Evolutionary conservation across 2,888 invertebrate genomes (phyloP), one percentile per base, ranked within the genome.

Genomic region (Drosophila picticornis): DNA sequence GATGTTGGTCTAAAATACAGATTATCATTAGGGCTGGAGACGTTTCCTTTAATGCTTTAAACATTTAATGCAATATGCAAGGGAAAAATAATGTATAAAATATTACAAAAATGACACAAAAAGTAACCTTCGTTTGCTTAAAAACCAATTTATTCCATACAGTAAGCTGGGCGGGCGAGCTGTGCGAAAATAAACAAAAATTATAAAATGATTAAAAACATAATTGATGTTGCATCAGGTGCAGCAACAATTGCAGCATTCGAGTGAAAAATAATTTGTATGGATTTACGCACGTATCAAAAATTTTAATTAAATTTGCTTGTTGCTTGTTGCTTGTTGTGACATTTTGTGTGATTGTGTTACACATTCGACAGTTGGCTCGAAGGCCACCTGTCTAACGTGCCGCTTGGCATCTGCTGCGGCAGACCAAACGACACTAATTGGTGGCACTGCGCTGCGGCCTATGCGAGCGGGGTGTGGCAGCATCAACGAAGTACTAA

Each of bases 221-320:
- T 72, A 67, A 85, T 75, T 72, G 72, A 70, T 67, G n/a, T 52
- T 31, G 31, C 55, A 64, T 56, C 55, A 40, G 51, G 11, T 9
- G 48, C 48, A 55, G 55, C 68, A 32, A 40, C 48, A 55, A 70
- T 27, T 50, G 48, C 71, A n/a, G 22, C 59, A 64, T 46, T 58
- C 51, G 59, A 55, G 55, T 48, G 56, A 48, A 62, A 75, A 77
- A 79, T 84, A 84, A 81, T 84, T 80, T 68, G 57, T 55, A 36
- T 38, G 57, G 56, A 75, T 80, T 81, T 62, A 72, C 48, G 72
- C 72, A 60, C 58, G 72, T 85, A 69, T 74, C 77, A 77, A 89
- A 77, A 61, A 77, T 72, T 87, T 85, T 89, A 85, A 89, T 85
- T 84, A 85, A 87, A 75, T 74, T 51, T 46, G 61, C 48, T 61